phyloP scores from a whole-genome alignment of 1,140 invertebrate genomes.

The Harlomillsia oculata region DNA sequence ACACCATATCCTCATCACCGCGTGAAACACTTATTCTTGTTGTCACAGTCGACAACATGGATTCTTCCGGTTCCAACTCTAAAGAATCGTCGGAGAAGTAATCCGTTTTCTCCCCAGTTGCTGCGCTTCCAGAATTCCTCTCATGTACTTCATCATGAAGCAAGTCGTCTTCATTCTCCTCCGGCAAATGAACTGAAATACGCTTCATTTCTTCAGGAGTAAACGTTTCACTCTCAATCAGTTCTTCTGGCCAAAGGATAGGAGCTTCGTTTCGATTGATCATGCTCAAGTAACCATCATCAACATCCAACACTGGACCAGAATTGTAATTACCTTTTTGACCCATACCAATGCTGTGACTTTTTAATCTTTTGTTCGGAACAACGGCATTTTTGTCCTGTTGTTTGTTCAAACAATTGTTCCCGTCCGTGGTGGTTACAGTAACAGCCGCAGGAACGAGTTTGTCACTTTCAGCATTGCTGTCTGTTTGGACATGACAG shows the following conservation, averaged over 20 bases:
- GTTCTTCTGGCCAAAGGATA: slow-evolving; percentile 31
- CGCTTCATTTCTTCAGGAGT: slow-evolving; percentile 27
- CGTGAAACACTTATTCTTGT: background rate
- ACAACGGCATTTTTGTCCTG: no score
- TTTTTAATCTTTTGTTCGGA: no score
- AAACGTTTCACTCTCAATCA: slow-evolving; percentile 34
- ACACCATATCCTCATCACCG: no score
- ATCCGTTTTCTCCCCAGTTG: slow-evolving; percentile 16
- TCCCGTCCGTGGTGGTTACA: background rate
- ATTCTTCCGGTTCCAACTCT: slow-evolving; percentile 14
- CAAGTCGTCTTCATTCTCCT: background rate
- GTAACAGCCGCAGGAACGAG: no score
- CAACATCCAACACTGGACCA: slow-evolving; percentile 18
- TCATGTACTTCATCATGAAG: background rate
- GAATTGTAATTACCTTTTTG: no score
- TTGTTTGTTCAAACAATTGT: no score
- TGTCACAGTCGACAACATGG: background rate
- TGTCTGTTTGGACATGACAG: no score
- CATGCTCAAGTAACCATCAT: slow-evolving; percentile 35
- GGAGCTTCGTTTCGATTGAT: slow-evolving; percentile 28
- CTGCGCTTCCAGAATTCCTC: background rate
- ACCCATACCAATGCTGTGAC: no score
- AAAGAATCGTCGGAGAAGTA: slow-evolving; percentile 34
- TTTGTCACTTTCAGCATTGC: no score
- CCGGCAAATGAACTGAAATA: slow-evolving; percentile 16